Evolutionary conservation across 2,797 vertebrate genomes (phyloP), one percentile per base, ranked within the genome.

Genomic region (Sitta carolinensis): DNA sequence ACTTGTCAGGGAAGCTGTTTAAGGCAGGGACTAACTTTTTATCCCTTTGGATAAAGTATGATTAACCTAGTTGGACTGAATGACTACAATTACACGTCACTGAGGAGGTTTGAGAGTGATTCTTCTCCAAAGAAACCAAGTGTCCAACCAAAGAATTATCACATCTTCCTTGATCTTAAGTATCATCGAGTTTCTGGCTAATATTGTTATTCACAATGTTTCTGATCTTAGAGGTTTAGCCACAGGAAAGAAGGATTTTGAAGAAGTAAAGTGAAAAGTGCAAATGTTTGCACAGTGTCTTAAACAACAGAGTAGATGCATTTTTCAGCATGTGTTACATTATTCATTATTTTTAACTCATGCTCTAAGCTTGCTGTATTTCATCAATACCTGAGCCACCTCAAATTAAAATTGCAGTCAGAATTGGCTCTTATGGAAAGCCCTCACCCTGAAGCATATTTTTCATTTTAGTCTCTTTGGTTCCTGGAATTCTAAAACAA

Each of bases 401-500:
- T 85, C 19, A 77, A 54, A 72, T 59, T 51, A 57, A 80, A 85
- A 55, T 15, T 73, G 3, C 19, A 13, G 83, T 84, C 66, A 73
- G 54, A 78, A 54, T 43, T 3, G 4, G 3, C 32, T 91, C 5
- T 23, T 76, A 2, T 50, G 80, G 34, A 79, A 70, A 62, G 32
- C 32, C 40, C 32, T 40, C 9, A 0, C 21, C n/a, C 11, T 1
- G 1, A 45, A 84, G 27, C 57, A 26, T 30, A 76, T 92, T 92
- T 86, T 90, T 81, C 6, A 23, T 47, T 88, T 77, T 57, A 55
- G 42, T 20, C 19, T 81, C 40, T 81, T 75, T 18, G 2, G 30
- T 91, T 91, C 84, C 57, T 69, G 76, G 76, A 84, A 91, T 67
- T 81, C 38, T 78, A 86, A 88, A 92, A 45, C 34, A 87, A 89